Conservation (phyloP, 2,888 invertebrate genomes). For the Hydriomena furcata region DNA sequence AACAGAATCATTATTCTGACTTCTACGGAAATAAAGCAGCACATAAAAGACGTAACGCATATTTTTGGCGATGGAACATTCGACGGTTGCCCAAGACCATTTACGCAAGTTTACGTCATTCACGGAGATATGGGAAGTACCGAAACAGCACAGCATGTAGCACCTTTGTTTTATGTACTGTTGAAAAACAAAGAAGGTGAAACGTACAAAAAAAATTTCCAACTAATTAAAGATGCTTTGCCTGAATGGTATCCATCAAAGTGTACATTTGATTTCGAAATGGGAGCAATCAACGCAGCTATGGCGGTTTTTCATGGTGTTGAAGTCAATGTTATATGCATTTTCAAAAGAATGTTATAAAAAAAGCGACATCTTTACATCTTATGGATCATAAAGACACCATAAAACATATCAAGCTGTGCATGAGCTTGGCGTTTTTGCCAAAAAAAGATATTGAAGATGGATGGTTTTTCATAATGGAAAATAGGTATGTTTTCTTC, state of each 20-base stretch:
- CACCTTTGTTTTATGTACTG: slow-evolving; percentile 15
- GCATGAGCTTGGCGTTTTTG: not conserved
- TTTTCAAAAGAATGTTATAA: not conserved
- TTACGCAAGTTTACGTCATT: slow-evolving; percentile 12
- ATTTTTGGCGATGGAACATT: slow-evolving; percentile 2
- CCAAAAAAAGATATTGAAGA: not conserved
- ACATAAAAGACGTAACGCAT: slow-evolving; percentile 2
- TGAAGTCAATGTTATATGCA: not conserved
- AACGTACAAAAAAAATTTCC: slow-evolving; percentile 11
- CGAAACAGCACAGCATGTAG: slow-evolving; percentile 10
- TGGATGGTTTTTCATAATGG: not conserved
- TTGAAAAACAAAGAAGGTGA: slow-evolving; percentile 10
- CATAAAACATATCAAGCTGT: not conserved
- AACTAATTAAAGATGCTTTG: slow-evolving; percentile 8
- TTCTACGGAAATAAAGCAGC: not conserved
- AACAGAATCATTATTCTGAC: slow-evolving; percentile 1
- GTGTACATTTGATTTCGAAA: slow-evolving; percentile 14
- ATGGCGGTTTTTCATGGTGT: slow-evolving; percentile 7
- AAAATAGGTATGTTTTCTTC: not conserved
- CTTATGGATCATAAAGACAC: not conserved
- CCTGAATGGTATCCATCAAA: slow-evolving; percentile 11
- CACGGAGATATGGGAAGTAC: slow-evolving; percentile 15
- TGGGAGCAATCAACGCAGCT: slow-evolving; percentile 10
- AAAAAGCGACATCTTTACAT: not conserved
- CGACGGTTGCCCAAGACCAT: slow-evolving; percentile 11